Conservation (phyloP, 2,888 invertebrate genomes). For the Cheiracanthium punctorium region DNA sequence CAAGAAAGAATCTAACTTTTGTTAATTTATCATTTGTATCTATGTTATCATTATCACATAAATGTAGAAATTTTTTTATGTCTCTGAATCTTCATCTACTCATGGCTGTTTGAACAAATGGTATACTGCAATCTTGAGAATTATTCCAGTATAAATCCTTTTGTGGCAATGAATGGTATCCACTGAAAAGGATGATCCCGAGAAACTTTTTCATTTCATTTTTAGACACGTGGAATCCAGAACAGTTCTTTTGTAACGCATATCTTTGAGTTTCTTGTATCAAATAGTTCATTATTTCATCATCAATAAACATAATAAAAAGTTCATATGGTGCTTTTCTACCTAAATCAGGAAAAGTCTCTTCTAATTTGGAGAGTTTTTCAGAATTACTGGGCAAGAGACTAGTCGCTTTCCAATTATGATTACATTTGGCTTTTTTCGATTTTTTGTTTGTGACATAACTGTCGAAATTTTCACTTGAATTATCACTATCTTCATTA, state of each 20-base stretch:
- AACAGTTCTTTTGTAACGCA: neutral
- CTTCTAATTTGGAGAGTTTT: neutral
- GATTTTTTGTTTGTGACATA: neutral
- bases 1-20: neutral
- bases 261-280: neutral
- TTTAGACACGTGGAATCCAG: neutral
- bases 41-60: neutral
- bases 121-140: neutral
- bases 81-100: constrained; percentile 11
- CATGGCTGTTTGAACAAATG: neutral
- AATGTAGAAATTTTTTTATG: neutral
- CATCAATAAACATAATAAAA: neutral
- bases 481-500: too few species aligned
- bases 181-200: neutral
- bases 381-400: neutral
- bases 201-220: constrained; percentile 7
- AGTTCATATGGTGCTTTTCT: neutral
- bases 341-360: neutral
- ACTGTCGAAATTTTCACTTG: neutral
- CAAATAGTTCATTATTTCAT: neutral
- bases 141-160: neutral
- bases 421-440: neutral
- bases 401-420: neutral
- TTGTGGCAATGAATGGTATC: neutral
- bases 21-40: neutral